Evolutionary conservation across 1,140 invertebrate species (phyloP).

Genomic region (Adelges cooleyi): DNA sequence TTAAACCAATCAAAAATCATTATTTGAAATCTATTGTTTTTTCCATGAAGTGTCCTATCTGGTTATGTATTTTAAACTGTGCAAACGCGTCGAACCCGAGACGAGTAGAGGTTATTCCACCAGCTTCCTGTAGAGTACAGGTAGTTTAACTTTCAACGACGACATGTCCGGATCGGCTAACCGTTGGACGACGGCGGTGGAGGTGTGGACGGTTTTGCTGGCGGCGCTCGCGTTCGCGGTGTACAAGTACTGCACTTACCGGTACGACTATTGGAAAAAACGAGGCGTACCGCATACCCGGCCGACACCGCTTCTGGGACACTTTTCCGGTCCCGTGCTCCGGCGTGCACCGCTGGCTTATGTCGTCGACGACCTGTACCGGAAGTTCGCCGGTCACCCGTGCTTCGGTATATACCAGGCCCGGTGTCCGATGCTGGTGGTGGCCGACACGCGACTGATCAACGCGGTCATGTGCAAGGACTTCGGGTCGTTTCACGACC

Average conservation of each 20-base stretch:
- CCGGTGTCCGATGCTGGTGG: slow-evolving; percentile 40
- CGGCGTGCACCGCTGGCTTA: slow-evolving; percentile 33
- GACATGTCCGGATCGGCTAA: too few species aligned
- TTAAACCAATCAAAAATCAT: too few species aligned
- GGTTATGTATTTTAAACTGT: too few species aligned
- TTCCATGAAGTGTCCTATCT: too few species aligned
- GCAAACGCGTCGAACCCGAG: too few species aligned
- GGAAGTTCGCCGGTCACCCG: slow-evolving; percentile 13
- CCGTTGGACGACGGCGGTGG: too few species aligned
- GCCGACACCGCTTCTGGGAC: slow-evolving; percentile 41
- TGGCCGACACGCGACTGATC: slow-evolving; percentile 47
- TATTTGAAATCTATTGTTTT: too few species aligned
- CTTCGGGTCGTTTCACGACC: slow-evolving; percentile 44
- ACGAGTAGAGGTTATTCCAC: too few species aligned
- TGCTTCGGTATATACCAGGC: slow-evolving; percentile 38
- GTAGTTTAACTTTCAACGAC: too few species aligned
- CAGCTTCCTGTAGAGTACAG: too few species aligned
- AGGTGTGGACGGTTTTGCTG: too few species aligned
- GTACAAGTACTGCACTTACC: slow-evolving; percentile 32
- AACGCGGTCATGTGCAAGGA: slow-evolving; percentile 49
- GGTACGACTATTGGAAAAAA: slow-evolving; percentile 37
- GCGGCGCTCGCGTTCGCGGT: too few species aligned
- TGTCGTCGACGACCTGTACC: slow-evolving; percentile 29
- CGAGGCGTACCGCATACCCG: slow-evolving; percentile 35
- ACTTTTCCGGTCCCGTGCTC: slow-evolving; percentile 39